Evolutionary conservation across 2,888 invertebrate species (phyloP), one percentile per base, ranked within the genome.

Genomic region (Leucozona laternaria): DNA sequence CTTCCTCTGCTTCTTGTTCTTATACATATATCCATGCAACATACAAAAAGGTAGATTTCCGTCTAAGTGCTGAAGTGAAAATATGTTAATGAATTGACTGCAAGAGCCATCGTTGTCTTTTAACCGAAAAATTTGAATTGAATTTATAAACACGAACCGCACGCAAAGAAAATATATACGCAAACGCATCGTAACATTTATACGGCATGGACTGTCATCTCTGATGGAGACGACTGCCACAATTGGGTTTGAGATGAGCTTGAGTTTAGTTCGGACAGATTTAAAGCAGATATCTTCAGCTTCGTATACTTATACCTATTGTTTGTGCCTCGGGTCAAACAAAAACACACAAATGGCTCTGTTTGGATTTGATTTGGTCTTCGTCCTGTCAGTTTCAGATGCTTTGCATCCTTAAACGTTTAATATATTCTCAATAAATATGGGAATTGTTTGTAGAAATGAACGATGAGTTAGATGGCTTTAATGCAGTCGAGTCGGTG

Each of bases 11-110:
- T 31, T 11, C 34, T n/a, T n/a, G n/a, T 62, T 28, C 22, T 57
- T 48, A 11, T 31, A 31, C 28, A 20, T 20, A 17, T 6, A 43
- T 17, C 7, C 2, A 1, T 50, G 11, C 25, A 31, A 31, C 31
- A 31, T 31, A 31, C 72, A 22, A 22, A 73, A 78, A 68, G 78
- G 78, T 70, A 66, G 53, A 58, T 58, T 68, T 60, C 31, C 77
- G 11, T 45, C 77, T 60, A 72, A 60, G 62, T 43, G 31, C 57
- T 79, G 70, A 66, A 76, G 79, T 79, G 71, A 77, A 85, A 85
- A 77, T 78, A 85, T 85, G 85, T 73, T 77, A 85, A 85, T 85
- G 80, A 76, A 80, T 68, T 80, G 76, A 80, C 80, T 80, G 68
- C 80, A 76, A 75, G 72, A 73, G 71, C 62, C 70, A 64, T 43